A percentile compares a stretch with the other conserved stretches of the same genome.
Evolutionary conservation across 2,113 vertebrate genomes (phyloP).

Genomic region (Microtus richardsoni): DNA sequence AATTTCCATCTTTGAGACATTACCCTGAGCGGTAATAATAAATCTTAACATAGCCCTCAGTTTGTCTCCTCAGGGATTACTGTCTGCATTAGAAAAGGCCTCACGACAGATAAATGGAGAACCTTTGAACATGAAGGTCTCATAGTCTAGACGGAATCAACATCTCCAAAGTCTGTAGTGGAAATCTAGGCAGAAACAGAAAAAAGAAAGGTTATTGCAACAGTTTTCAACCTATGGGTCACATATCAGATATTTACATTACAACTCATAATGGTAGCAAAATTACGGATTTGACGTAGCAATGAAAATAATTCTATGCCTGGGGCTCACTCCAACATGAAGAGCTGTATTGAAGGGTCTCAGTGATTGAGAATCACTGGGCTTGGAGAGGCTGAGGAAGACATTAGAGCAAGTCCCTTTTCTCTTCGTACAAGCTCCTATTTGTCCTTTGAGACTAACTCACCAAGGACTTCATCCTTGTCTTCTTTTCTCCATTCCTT

Average conservation of each 20-base stretch:
- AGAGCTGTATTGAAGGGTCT: not conserved
- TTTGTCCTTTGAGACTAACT: too few relatives aligned
- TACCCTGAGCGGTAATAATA: not conserved
- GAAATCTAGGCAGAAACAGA: not conserved
- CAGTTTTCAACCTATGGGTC: not conserved
- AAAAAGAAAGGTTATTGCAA: not conserved
- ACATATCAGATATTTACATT: not conserved
- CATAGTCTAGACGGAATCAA: conserved; percentile 19
- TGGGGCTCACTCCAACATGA: not conserved
- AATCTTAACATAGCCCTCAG: not conserved
- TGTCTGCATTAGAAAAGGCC: not conserved
- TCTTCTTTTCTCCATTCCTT: too few relatives aligned
- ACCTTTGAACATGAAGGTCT: not conserved
- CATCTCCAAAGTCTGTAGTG: not conserved
- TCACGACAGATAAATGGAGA: not conserved
- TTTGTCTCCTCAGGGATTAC: not conserved
- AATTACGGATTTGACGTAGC: not conserved
- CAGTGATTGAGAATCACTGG: not conserved
- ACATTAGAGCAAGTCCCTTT: too few relatives aligned
- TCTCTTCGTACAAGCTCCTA: too few relatives aligned
- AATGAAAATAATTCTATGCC: not conserved
- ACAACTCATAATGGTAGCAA: not conserved
- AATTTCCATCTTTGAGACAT: not conserved
- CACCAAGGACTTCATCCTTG: too few relatives aligned
- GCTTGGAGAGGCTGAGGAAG: too few relatives aligned